Evolutionary conservation across 2,888 invertebrate genomes (phyloP).

Genomic region (Smittia sp.): DNA sequence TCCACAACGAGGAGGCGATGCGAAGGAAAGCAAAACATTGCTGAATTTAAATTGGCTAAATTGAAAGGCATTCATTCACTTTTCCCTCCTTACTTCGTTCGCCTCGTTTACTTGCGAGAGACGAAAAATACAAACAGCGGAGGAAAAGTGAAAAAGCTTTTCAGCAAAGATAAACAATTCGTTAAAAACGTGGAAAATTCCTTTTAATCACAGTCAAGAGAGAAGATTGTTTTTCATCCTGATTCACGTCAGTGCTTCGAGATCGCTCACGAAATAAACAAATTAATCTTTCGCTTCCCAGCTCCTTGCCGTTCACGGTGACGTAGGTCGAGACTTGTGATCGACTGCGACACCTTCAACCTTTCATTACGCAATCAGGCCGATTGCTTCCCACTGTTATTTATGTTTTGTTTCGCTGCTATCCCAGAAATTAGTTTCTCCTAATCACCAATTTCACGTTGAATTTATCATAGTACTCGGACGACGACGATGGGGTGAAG

Average conservation of each 20-base stretch:
- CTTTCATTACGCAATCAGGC: conserved; percentile 19
- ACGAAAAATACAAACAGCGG: conserved; percentile 4
- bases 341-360: neutral
- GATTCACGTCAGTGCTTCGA: conserved; percentile 1
- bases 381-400: conserved; percentile 14
- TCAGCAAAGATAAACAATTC: conserved; percentile 12
- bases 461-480: conserved; percentile 19
- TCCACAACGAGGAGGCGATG: neutral
- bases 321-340: neutral
- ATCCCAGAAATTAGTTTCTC: conserved; percentile 6
- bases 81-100: neutral
- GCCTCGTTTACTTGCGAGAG: conserved; percentile 7
- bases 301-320: neutral
- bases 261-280: neutral
- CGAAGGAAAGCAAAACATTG: neutral
- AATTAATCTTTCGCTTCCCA: neutral
- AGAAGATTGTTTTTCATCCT: neutral
- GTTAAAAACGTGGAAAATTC: conserved; percentile 14
- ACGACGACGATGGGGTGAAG: neutral
- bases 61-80: conserved; percentile 21
- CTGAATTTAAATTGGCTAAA: conserved; percentile 31
- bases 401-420: conserved; percentile 18
- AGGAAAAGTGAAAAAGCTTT: neutral
- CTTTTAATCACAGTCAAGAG: conserved; percentile 9
- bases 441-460: conserved; percentile 26